phyloP scores from a whole-genome alignment of 2,113 vertebrate species.

The Brachypteracias leptosomus region DNA sequence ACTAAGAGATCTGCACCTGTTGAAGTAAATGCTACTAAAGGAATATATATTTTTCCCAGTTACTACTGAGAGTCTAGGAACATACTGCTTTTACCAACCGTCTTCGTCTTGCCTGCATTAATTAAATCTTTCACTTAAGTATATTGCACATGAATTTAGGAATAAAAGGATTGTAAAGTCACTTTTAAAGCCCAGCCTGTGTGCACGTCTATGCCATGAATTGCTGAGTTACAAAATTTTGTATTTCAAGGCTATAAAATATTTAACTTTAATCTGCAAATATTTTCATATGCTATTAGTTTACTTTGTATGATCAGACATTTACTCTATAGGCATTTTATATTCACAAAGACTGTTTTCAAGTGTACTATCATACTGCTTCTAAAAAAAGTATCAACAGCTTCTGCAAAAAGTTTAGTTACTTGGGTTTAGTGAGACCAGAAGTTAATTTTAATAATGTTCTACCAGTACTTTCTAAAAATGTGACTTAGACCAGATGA shows the following conservation, averaged over 20 bases:
- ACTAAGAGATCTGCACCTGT: not conserved
- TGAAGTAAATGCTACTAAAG: not conserved
- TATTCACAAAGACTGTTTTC: not conserved
- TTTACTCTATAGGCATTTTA: not conserved
- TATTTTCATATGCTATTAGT: not conserved
- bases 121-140: not conserved
- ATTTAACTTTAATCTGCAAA: not conserved
- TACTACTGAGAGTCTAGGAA: not conserved
- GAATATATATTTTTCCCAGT: not conserved
- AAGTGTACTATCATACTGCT: not conserved
- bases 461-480: not conserved
- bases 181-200: not conserved
- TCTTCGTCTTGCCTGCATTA: not conserved
- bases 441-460: not conserved
- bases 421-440: not conserved
- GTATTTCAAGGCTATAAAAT: not conserved
- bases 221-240: not conserved
- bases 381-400: not conserved
- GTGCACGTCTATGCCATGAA: not conserved
- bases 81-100: not conserved
- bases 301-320: not conserved
- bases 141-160: not conserved
- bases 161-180: not conserved
- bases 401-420: not conserved
- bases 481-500: not conserved